Evolutionary conservation across 2,113 vertebrate species (phyloP).

Genomic region (Odontesthes bonariensis): DNA sequence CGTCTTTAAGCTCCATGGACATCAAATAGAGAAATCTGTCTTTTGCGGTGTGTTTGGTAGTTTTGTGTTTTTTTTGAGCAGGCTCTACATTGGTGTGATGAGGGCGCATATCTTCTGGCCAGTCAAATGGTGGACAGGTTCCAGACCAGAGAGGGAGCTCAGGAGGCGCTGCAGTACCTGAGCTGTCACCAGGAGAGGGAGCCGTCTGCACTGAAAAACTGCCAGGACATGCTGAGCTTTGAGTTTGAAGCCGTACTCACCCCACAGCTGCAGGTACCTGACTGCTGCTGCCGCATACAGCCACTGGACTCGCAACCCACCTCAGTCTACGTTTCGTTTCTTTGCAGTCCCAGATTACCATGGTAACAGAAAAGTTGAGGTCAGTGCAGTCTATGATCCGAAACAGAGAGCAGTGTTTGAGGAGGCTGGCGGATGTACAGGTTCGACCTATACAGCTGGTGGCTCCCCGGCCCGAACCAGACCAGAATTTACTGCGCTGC

Average conservation of each 20-base stretch:
- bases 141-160: slow-evolving; percentile 91
- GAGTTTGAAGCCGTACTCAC: slow-evolving; percentile 91
- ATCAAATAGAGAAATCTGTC: neutral
- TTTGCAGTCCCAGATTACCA: slow-evolving; percentile 86
- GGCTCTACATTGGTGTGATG: slow-evolving; percentile 91
- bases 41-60: neutral
- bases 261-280: slow-evolving; percentile 87
- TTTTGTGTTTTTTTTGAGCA: slow-evolving; percentile 60
- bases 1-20: too few species aligned
- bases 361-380: slow-evolving; percentile 88
- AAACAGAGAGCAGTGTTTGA: slow-evolving; percentile 89
- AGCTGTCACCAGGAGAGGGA: slow-evolving; percentile 89
- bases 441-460: slow-evolving; percentile 87
- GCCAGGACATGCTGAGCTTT: slow-evolving; percentile 83
- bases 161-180: slow-evolving; percentile 89
- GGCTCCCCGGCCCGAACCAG: slow-evolving; percentile 87
- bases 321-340: neutral
- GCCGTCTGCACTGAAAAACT: slow-evolving; percentile 81
- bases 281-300: neutral
- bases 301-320: neutral
- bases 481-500: slow-evolving; percentile 76
- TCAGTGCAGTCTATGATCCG: slow-evolving; percentile 88
- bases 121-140: slow-evolving; percentile 93
- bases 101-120: slow-evolving; percentile 92
- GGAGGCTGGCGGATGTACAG: slow-evolving; percentile 84